A percentile compares a stretch with the other conserved stretches of the same genome.
Evolutionary conservation across 1,140 invertebrate genomes (phyloP).

Genomic region (Drosophila chauvacae): DNA sequence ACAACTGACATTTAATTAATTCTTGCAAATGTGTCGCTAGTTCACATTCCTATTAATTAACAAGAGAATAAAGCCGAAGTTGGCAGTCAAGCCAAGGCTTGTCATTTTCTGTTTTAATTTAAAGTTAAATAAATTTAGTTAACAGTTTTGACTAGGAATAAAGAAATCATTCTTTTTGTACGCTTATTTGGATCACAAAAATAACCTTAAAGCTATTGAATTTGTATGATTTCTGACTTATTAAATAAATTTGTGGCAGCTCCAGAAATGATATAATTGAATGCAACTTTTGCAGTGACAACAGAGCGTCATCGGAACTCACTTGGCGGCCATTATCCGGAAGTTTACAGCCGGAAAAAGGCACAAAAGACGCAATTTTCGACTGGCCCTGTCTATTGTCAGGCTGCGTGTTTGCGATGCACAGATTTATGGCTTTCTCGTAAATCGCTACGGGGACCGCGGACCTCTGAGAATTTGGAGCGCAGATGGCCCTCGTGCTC

Average conservation of each 20-base stretch:
- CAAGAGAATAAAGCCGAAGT: neutral
- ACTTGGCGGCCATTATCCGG: conserved; percentile 64
- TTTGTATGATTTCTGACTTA: neutral
- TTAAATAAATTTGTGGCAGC: neutral
- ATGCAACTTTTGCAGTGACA: conserved; percentile 17
- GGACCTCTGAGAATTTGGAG: neutral
- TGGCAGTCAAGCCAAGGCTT: too few species aligned
- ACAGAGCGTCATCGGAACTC: conserved; percentile 44
- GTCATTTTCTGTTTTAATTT: too few species aligned
- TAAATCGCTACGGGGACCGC: conserved; percentile 39
- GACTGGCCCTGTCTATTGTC: conserved; percentile 31
- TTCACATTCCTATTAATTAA: neutral
- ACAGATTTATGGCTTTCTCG: conserved; percentile 59
- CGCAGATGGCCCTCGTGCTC: conserved; percentile 18
- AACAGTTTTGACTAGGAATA: too few species aligned
- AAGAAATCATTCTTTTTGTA: too few species aligned
- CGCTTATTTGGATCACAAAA: neutral
- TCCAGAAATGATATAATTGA: conserved; percentile 4
- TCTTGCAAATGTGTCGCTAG: too few species aligned
- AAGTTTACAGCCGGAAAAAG: conserved; percentile 70
- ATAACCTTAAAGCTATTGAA: neutral
- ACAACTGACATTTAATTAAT: neutral
- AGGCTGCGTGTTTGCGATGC: conserved; percentile 21
- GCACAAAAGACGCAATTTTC: conserved; percentile 35
- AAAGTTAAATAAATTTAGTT: too few species aligned